Evolutionary conservation across 2,888 invertebrate species (phyloP).

Genomic region (Hybos culiciformis): DNA sequence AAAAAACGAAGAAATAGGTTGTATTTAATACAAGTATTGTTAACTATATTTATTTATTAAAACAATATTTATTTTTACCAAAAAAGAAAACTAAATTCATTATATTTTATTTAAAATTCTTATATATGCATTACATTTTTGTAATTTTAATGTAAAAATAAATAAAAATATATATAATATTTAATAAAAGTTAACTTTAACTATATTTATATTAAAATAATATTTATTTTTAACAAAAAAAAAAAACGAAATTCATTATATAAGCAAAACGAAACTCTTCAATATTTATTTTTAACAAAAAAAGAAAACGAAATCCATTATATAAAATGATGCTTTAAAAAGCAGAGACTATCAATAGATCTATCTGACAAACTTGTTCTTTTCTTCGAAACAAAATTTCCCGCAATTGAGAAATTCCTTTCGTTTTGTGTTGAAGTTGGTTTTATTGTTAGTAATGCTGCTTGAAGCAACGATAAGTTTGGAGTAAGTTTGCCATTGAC

Average conservation of each 20-base stretch:
- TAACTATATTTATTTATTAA: not conserved
- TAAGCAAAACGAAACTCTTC: not conserved
- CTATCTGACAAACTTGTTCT: not conserved
- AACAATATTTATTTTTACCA: not conserved
- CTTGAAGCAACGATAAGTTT: not conserved
- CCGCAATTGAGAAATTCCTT: not conserved
- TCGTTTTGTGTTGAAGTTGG: conserved; percentile 1
- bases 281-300: not conserved
- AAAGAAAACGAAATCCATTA: not conserved
- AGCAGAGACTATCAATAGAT: not conserved
- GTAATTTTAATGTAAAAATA: not conserved
- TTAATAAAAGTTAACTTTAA: not conserved
- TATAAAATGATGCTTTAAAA: not conserved
- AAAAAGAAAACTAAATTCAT: not conserved
- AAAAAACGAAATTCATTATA: not conserved
- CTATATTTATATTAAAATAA: not conserved
- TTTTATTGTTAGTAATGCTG: not conserved
- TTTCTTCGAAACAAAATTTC: not conserved
- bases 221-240: not conserved
- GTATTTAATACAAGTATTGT: too few species aligned
- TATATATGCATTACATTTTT: not conserved
- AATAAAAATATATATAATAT: not conserved
- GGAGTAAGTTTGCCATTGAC: not conserved
- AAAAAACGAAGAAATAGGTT: not conserved
- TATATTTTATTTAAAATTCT: not conserved